Conservation (phyloP, 2,797 vertebrate genomes). For the Glossophaga mutica region DNA sequence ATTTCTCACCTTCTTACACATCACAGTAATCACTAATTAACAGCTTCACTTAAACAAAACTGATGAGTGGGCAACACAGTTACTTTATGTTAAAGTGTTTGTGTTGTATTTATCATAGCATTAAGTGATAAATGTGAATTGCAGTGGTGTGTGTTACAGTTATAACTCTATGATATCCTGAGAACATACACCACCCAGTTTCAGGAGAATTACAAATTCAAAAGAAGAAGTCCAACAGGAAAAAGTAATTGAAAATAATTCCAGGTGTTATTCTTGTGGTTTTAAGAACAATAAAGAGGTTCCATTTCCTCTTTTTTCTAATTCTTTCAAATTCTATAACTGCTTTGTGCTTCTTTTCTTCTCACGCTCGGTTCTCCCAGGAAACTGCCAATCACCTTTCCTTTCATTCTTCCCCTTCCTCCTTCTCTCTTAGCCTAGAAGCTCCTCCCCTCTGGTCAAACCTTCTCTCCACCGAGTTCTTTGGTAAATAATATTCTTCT, state of each 20-base stretch:
- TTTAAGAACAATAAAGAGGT: neutral
- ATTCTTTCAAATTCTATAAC: neutral
- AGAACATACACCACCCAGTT: neutral
- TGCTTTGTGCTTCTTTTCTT: neutral
- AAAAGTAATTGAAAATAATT: neutral
- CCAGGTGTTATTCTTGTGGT: neutral
- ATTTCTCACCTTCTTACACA: neutral
- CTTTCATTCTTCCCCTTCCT: neutral
- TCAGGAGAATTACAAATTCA: neutral
- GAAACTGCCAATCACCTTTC: neutral
- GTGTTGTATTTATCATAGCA: neutral
- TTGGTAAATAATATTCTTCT: neutral
- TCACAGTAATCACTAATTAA: neutral
- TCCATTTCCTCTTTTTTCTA: neutral
- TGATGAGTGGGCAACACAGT: neutral
- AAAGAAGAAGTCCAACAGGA: neutral
- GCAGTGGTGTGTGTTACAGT: neutral
- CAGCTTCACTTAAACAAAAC: neutral
- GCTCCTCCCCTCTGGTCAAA: neutral
- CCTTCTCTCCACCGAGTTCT: neutral
- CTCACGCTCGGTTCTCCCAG: neutral
- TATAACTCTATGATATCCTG: neutral
- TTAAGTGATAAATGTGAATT: neutral
- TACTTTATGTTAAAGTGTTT: neutral
- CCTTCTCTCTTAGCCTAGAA: neutral